Evolutionary conservation across 2,797 vertebrate genomes (phyloP).

Genomic region (Platalea minor): DNA sequence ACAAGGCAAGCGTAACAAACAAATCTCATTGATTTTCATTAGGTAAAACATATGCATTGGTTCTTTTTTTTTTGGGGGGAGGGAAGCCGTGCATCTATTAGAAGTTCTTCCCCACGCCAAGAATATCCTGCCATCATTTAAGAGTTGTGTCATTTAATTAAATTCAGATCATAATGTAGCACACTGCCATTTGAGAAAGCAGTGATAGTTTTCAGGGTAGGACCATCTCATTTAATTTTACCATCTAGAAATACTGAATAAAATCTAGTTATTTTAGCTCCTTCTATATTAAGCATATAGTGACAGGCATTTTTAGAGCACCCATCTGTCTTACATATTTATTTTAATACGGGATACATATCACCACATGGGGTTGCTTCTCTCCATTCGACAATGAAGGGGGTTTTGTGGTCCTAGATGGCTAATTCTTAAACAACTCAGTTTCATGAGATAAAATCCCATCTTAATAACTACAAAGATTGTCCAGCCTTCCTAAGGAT

Average conservation of each 20-base stretch:
- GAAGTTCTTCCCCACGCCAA: not conserved
- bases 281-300: not conserved
- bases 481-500: not conserved
- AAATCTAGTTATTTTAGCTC: not conserved
- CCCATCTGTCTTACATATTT: conserved; percentile 2
- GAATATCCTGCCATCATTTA: not conserved
- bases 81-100: not conserved
- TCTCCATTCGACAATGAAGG: not conserved
- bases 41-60: not conserved
- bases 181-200: not conserved
- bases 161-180: not conserved
- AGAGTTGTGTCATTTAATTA: not conserved
- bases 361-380: not conserved
- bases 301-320: not conserved
- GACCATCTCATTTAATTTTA: not conserved
- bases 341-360: not conserved
- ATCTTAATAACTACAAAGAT: not conserved
- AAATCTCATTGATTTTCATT: not conserved
- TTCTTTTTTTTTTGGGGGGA: not conserved
- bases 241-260: not conserved
- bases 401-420: not conserved
- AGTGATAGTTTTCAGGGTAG: not conserved
- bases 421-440: not conserved
- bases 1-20: not conserved
- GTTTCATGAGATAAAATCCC: not conserved